Base-by-base conservation (phyloP, 2,888 invertebrate genomes). In the Dastarcus helophoroides region DNA sequence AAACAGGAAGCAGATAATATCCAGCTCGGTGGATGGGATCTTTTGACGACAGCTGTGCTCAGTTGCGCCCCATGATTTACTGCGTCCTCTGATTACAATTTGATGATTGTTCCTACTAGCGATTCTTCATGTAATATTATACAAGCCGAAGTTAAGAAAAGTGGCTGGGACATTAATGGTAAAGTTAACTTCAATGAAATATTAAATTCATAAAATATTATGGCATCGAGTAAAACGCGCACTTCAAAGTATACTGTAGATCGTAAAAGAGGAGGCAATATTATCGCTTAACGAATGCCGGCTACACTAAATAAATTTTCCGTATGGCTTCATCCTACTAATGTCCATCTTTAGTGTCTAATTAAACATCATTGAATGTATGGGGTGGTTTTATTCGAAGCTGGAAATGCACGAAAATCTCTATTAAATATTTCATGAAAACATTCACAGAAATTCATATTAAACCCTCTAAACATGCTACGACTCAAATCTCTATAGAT, bases 41-140 rank as follows among this genome's bases (percentile, higher is more conserved):
- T 47, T 48, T 49, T 46, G 47, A 48, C 55, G 50, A 54, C 56
- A 56, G 51, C 49, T 56, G 56, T 47, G 50, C 39, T 36, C 36
- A 51, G 52, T 52, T 49, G 52, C 48, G 49, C 47, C 42, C 44
- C 41, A 50, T 60, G 60, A 60, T 60, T 60, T 60, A 60, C 53
- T 53, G 51, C 54, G 41, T 46, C 45, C 54, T 54, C 56, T 60
- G 60, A 60, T 60, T 60, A 59, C 60, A 57, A 59, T 60, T 60
- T 60, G 58, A 60, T 60, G 58, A 60, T 60, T 60, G 58, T 59
- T 59, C 55, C 52, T 49, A 43, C 51, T 47, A 39, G 41, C 43
- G 43, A 42, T 50, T 50, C 50, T 50, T 52, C 51, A 48, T 51
- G 41, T 47, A 48, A 44, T 46, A 49, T 53, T 53, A 53, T 51